phyloP scores from a whole-genome alignment of 2,797 vertebrate genomes.

The Trachurus trachurus region DNA sequence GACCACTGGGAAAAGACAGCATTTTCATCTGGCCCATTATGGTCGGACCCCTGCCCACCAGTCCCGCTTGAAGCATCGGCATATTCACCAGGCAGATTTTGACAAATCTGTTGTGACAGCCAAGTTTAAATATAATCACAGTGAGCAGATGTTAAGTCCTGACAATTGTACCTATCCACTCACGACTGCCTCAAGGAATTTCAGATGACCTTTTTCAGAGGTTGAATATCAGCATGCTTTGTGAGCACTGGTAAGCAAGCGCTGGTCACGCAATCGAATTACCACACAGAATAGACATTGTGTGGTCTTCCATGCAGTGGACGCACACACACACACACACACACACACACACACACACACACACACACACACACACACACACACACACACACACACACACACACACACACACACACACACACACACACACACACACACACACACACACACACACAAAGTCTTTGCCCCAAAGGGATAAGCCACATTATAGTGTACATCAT shows the following conservation, averaged over 20 bases:
- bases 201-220: conserved; percentile 71
- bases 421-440: conserved; percentile 21
- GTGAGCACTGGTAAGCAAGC: conserved; percentile 55
- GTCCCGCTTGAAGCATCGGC: conserved; percentile 35
- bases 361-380: conserved; percentile 17
- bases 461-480: conserved; percentile 58
- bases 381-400: conserved; percentile 16
- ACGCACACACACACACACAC: conserved; percentile 18
- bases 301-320: conserved; percentile 37
- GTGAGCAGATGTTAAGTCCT: conserved; percentile 42
- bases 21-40: conserved; percentile 31
- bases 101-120: conserved; percentile 58
- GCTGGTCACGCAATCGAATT: conserved; percentile 72
- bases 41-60: conserved; percentile 23
- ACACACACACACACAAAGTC: conserved; percentile 14
- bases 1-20: conserved; percentile 25
- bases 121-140: conserved; percentile 57
- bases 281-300: conserved; percentile 58
- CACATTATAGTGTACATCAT: conserved; percentile 54
- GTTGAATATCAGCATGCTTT: conserved; percentile 69
- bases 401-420: conserved; percentile 17
- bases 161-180: conserved; percentile 45
- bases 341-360: conserved; percentile 18
- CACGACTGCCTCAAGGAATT: conserved; percentile 49
- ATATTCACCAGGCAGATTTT: conserved; percentile 29